Base-by-base conservation (phyloP, 2,888 invertebrate genomes). In the Meiosimyza decipiens region DNA sequence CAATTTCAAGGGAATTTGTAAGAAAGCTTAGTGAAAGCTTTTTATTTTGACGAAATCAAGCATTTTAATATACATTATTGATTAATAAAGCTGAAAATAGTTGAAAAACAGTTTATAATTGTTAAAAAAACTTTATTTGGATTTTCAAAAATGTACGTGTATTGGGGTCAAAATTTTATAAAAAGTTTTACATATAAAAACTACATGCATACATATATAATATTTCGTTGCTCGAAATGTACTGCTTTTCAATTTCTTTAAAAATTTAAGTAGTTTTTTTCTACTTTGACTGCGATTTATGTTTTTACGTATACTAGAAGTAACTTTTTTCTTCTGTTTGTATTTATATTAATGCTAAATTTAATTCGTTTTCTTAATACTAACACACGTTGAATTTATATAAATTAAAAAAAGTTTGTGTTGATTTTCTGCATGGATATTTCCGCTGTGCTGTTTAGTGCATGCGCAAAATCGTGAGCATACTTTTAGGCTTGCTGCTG, bases 401-500 rank as follows among this genome's bases (percentile, higher is more conserved):
- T 65, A 15, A 16, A 59, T 18, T 47, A 67, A 57, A 67, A 16
- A 50, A 40, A 40, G 9, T 7, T 40, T 40, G 40, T 40, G 40
- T 40, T 9, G 40, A 6, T 40, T 40, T 40, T 9, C 40, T 40
- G 40, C 40, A 9, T 9, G 40, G 9, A 40, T 9, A 40, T 40
- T 40, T 40, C 9, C 40, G 40, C 9, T 9, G 40, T 40, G 40
- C 40, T 40, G 6, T 9, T 40, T 2, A 50, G 18, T 54, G 28
- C n/a, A 54, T 16, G 16, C 11, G 50, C 7, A 68, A 62, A 52
- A 18, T 7, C 49, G 18, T 28, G 59, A 16, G 59, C 52, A 55
- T 70, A 51, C 40, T 52, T 62, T 62, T 63, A 70, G 62, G 62
- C 70, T 47, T 70, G 51, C 70, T 63, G 62, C 59, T 65, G 40